A percentile compares a stretch with the other conserved stretches of the same genome.
These are phyloP conservation scores for Drosophila seguyi DNA, from an alignment of 1,140 invertebrate species.

Conservation along the genomic window DNA sequence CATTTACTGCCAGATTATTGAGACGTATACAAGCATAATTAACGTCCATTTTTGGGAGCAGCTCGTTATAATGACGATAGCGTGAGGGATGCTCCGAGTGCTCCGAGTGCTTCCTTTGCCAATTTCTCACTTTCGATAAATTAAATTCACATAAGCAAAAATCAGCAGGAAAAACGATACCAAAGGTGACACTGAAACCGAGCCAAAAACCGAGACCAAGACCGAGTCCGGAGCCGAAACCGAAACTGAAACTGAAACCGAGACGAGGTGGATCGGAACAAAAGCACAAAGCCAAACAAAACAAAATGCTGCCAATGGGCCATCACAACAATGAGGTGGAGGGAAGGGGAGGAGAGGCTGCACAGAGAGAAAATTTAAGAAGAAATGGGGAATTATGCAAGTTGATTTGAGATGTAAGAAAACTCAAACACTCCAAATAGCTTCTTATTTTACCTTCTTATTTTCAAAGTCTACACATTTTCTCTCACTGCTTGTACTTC, in stretches of 20 bases:
- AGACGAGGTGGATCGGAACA: not conserved
- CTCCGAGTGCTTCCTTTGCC: not conserved
- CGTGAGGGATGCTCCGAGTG: conserved; percentile 33
- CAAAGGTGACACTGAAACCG: conserved; percentile 4
- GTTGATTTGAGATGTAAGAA: too few species aligned
- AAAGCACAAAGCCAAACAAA: conserved; percentile 28
- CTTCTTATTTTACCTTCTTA: too few species aligned
- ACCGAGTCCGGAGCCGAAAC: not conserved
- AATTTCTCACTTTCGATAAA: conserved; percentile 52
- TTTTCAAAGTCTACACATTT: not conserved
- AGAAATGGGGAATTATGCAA: not conserved
- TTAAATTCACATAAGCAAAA: conserved; percentile 63
- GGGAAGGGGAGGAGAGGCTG: not conserved
- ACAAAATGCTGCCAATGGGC: conserved; percentile 41
- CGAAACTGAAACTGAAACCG: conserved; percentile 7
- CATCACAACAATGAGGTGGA: conserved; percentile 21
- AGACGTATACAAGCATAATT: conserved; percentile 40
- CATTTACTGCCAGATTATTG: conserved; percentile 34
- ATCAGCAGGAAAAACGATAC: conserved; percentile 43
- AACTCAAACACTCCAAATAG: too few species aligned
- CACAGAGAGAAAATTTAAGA: not conserved
- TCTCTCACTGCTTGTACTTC: not conserved
- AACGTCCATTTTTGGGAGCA: conserved; percentile 17
- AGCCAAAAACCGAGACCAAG: not conserved
- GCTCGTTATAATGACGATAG: conserved; percentile 23